Base-by-base conservation (phyloP, 2,888 invertebrate genomes). In the Ischnura elegans region DNA sequence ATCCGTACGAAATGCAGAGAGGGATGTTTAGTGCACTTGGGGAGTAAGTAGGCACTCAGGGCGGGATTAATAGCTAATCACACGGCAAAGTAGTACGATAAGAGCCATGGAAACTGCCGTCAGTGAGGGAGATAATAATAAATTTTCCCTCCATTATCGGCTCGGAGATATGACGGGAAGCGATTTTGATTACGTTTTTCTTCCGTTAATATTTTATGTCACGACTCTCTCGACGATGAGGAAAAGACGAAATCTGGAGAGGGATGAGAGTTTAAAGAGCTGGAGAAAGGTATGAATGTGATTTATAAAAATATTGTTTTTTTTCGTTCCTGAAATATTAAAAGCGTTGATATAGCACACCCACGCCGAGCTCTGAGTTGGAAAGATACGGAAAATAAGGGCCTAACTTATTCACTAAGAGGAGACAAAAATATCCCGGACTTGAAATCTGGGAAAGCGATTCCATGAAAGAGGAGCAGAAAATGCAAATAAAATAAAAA, bases 251-350 rank as follows among this genome's bases (percentile, higher is more conserved):
- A 19, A 36, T 21, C 25, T 25, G 87, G 55, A 87, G 61, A 55
- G 87, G 5, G 55, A 55, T 13, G 13, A 47, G 47, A 47, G 47
- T 8, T 13, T 13, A 51, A 51, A 51, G 51, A 51, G 51, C 16
- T 19, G 19, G 51, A 51, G 51, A 19, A 19, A 51, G 4, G 51
- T 13, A 51, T 51, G 51, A 19, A 3, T 51, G 51, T 3, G 5
- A 8, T 8, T 5, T 47, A 13, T 51, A 19, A 19, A 87, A n/a
- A 42, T 87, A 55, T 42, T 55, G 55, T 51, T 51, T 51, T 51
- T 87, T 87, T 55, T 42, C 87, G 55, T 87, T 87, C 42, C 42
- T 87, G 87, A 87, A 87, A 87, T 87, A 87, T 87, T 87, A 55
- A 87, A 87, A 55, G 55, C 36, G 55, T 55, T 55, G 87, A 87